Evolutionary conservation across 2,888 invertebrate genomes (phyloP).

Genomic region (Masnerella sp.): DNA sequence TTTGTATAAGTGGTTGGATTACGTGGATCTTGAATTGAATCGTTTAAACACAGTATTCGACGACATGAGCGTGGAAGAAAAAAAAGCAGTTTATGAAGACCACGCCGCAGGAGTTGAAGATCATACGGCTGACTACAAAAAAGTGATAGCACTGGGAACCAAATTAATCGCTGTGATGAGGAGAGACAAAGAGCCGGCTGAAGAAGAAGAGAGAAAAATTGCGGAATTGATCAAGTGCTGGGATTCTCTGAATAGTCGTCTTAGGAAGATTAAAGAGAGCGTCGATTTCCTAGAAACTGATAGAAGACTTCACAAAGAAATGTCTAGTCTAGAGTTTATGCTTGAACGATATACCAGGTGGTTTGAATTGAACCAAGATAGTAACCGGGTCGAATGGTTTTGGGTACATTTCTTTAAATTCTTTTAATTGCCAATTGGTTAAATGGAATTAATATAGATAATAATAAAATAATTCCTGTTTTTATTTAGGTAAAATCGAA

Average conservation of each 20-base stretch:
- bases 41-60: conserved; percentile 77
- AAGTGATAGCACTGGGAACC: conserved; percentile 82
- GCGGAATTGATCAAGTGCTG: conserved; percentile 79
- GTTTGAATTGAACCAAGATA: conserved; percentile 75
- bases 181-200: conserved; percentile 77
- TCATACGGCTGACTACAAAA: conserved; percentile 80
- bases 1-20: conserved; percentile 77
- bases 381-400: conserved; percentile 79
- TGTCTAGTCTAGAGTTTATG: conserved; percentile 79
- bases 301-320: conserved; percentile 79
- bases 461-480: too few species aligned
- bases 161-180: conserved; percentile 79
- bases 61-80: conserved; percentile 78
- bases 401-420: conserved; percentile 77
- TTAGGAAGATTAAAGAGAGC: conserved; percentile 80
- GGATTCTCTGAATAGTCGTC: conserved; percentile 79
- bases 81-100: conserved; percentile 79
- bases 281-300: conserved; percentile 80
- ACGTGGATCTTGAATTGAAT: conserved; percentile 78
- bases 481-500: too few species aligned
- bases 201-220: conserved; percentile 79
- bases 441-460: too few species aligned
- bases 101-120: conserved; percentile 78
- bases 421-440: too few species aligned
- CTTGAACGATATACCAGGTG: conserved; percentile 80